Conservation (phyloP, 2,113 vertebrate species). For the Varanus salvator region DNA sequence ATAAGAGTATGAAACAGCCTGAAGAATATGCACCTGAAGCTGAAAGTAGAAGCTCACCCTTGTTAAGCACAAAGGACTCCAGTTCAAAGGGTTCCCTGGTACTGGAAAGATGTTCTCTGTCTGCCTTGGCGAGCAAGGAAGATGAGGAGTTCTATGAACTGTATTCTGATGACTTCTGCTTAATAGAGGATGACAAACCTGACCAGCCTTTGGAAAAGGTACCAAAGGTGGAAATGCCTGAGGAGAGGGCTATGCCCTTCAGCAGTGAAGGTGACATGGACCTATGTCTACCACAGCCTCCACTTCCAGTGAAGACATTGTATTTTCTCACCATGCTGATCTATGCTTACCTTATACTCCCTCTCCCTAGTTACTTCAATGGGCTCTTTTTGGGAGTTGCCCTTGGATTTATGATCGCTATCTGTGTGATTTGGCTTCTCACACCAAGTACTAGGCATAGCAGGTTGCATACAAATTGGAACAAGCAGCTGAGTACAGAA, state of each 20-base stretch:
- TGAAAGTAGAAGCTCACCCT: constrained; percentile 56
- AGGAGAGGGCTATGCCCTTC: constrained; percentile 69
- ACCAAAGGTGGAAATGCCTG: constrained; percentile 61
- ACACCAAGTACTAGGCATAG: constrained; percentile 76
- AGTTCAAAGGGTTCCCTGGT: constrained; percentile 81
- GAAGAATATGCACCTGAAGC: constrained; percentile 73
- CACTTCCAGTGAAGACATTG: constrained; percentile 86
- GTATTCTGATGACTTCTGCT: constrained; percentile 91
- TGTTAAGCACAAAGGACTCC: constrained; percentile 72
- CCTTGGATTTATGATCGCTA: constrained; percentile 90
- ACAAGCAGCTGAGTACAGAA: constrained; percentile 75
- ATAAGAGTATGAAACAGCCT: constrained; percentile 59
- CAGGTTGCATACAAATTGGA: constrained; percentile 65
- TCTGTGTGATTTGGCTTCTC: constrained; percentile 92
- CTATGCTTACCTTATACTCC: constrained; percentile 91
- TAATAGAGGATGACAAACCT: constrained; percentile 84
- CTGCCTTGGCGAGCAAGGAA: constrained; percentile 91
- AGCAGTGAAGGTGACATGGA: constrained; percentile 84
- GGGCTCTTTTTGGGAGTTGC: constrained; percentile 89
- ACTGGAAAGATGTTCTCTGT: constrained; percentile 92
- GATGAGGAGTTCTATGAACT: constrained; percentile 97
- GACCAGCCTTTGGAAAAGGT: constrained; percentile 67
- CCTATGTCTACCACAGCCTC: constrained; percentile 64
- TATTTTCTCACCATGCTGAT: constrained; percentile 87
- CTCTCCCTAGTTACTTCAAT: constrained; percentile 87